Conservation (phyloP, 2,113 vertebrate species). For the Pelmatolapia mariae region DNA sequence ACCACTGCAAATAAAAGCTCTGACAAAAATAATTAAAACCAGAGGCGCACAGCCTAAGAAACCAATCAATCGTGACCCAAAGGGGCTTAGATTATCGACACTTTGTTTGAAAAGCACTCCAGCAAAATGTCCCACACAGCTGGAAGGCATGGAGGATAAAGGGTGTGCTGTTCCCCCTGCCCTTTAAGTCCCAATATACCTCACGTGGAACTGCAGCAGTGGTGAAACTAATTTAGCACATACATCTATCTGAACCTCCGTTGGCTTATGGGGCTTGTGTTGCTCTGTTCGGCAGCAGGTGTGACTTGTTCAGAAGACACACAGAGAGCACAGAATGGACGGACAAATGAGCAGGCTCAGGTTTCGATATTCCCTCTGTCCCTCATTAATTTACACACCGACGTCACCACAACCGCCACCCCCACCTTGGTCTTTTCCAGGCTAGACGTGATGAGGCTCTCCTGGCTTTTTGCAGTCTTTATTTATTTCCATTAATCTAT, state of each 20-base stretch:
- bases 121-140: conserved; percentile 23
- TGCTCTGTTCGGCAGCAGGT: conserved; percentile 27
- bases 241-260: not conserved
- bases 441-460: not conserved
- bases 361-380: conserved; percentile 7
- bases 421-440: not conserved
- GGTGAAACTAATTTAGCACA: not conserved
- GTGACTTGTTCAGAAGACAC: not conserved
- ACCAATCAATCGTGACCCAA: conserved; percentile 29
- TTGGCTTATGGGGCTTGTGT: not conserved
- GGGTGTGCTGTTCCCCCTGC: conserved; percentile 6
- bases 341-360: conserved; percentile 12
- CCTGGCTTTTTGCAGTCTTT: not conserved
- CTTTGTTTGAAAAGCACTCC: conserved; percentile 36
- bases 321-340: not conserved
- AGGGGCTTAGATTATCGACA: conserved; percentile 41
- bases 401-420: not conserved
- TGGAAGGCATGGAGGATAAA: conserved; percentile 16
- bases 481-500: conserved; percentile 34
- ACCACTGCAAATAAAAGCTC: conserved; percentile 52
- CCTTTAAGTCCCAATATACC: not conserved
- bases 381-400: conserved; percentile 29
- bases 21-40: conserved; percentile 65
- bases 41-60: conserved; percentile 1
- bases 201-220: not conserved